These are phyloP conservation scores for Ciconia maguari DNA, from an alignment of 2,113 vertebrate species.

Conservation along the genomic window DNA sequence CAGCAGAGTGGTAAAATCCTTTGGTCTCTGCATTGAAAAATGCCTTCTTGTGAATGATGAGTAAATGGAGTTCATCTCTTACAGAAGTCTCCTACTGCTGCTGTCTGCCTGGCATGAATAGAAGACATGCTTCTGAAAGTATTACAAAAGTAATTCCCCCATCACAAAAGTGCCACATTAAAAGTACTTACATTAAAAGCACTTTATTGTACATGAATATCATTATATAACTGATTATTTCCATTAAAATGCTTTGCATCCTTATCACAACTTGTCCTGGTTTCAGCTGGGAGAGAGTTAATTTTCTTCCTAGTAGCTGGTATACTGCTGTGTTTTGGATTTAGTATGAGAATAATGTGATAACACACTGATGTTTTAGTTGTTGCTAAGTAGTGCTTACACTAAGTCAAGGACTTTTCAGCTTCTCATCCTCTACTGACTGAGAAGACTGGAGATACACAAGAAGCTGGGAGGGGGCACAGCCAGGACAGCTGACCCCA, in stretches of 20 bases:
- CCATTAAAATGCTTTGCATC: slow-evolving; percentile 25
- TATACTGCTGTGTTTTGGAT: no score
- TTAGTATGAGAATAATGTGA: no score
- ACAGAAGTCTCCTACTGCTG: not conserved
- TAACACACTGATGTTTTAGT: no score
- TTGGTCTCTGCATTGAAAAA: slow-evolving; percentile 17
- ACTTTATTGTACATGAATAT: slow-evolving; percentile 27
- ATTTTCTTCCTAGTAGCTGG: no score
- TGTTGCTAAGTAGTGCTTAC: no score
- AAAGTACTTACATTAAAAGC: slow-evolving; percentile 51
- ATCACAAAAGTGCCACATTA: not conserved
- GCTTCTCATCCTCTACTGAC: no score
- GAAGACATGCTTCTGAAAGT: not conserved
- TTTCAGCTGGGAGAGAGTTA: no score
- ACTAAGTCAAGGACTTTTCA: no score
- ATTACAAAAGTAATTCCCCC: not conserved
- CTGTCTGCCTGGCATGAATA: not conserved
- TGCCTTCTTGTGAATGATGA: slow-evolving; percentile 17
- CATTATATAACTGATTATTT: slow-evolving; percentile 53
- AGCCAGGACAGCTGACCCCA: no score
- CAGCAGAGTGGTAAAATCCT: not conserved
- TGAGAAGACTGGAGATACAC: no score
- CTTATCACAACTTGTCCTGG: slow-evolving; percentile 6
- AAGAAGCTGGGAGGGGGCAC: no score
- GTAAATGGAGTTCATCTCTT: slow-evolving; percentile 41